Percentiles rank a stretch among this genome's conserved stretches.
Evolutionary conservation across 2,888 invertebrate genomes (phyloP).

Genomic region (Formica aserva): DNA sequence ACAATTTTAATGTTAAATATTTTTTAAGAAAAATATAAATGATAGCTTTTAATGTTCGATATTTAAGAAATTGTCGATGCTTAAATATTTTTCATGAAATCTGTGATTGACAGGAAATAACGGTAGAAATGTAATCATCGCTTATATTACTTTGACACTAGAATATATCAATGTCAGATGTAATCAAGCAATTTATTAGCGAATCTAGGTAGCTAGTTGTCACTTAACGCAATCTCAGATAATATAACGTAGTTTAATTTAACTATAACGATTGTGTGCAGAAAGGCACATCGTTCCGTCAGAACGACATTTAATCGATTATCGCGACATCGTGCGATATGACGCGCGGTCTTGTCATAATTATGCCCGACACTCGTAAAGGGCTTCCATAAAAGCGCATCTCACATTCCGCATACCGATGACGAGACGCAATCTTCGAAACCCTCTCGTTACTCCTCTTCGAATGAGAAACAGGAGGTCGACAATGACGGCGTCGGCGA

Average conservation of each 20-base stretch:
- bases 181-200: neutral
- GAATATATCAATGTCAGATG: neutral
- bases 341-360: neutral
- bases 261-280: neutral
- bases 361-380: slow-evolving; percentile 28
- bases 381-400: slow-evolving; percentile 39
- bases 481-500: slow-evolving; percentile 35
- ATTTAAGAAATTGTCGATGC: neutral
- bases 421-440: slow-evolving; percentile 45
- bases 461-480: slow-evolving; percentile 46
- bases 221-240: neutral
- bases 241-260: neutral
- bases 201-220: neutral
- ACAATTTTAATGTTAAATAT: neutral
- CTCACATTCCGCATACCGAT: neutral
- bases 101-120: neutral
- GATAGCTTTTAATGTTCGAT: neutral
- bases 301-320: neutral
- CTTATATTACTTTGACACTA: neutral
- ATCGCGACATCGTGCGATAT: slow-evolving; percentile 16
- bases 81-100: neutral
- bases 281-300: neutral
- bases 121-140: neutral
- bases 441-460: slow-evolving; percentile 14
- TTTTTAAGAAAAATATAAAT: neutral